Conservation (phyloP, 2,888 invertebrate species). For the Rugalucina vietnamica region DNA sequence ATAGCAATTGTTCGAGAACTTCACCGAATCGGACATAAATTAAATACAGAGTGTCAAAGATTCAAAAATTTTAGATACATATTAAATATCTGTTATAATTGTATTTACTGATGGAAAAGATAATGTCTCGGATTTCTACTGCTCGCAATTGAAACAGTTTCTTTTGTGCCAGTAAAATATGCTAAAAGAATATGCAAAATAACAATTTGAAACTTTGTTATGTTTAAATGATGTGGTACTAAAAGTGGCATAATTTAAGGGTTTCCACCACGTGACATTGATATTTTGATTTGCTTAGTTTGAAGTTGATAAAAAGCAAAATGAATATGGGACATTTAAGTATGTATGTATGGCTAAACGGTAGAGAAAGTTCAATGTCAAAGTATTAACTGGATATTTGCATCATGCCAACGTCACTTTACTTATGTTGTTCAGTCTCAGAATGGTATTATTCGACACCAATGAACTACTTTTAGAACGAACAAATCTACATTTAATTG, state of each 20-base stretch:
- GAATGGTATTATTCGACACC: too few relatives aligned
- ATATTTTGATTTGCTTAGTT: too few relatives aligned
- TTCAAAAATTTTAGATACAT: conserved; percentile 50
- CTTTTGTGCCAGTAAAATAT: neutral
- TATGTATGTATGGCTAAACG: too few relatives aligned
- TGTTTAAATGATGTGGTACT: neutral
- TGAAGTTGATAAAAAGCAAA: too few relatives aligned
- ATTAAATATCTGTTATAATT: conserved; percentile 45
- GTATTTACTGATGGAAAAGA: neutral
- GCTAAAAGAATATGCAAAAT: neutral
- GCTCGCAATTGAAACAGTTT: neutral
- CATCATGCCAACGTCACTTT: too few relatives aligned
- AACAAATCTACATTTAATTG: too few relatives aligned
- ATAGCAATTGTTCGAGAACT: conserved; percentile 46
- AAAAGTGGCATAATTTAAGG: neutral
- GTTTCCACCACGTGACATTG: neutral
- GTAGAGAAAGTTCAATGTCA: too few relatives aligned
- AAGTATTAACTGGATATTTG: too few relatives aligned
- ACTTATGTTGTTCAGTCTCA: too few relatives aligned
- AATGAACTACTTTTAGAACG: too few relatives aligned
- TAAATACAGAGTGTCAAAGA: conserved; percentile 44
- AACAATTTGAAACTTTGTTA: neutral
- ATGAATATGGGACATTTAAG: too few relatives aligned
- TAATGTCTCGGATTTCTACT: neutral
- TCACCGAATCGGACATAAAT: conserved; percentile 54